phyloP scores from a whole-genome alignment of 2,113 vertebrate species.

The Leptobrachium ailaonicum region DNA sequence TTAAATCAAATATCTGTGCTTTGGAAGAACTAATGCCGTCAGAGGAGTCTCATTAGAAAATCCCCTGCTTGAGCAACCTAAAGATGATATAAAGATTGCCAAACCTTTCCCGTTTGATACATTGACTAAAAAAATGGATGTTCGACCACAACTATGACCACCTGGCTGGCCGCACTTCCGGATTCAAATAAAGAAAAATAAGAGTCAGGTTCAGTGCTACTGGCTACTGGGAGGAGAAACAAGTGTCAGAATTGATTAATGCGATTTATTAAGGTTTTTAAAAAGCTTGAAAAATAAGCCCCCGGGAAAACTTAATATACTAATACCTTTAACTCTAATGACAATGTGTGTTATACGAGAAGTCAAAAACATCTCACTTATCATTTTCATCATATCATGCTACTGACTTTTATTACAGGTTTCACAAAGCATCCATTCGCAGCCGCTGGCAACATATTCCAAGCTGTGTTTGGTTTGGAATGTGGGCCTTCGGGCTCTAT shows the following conservation, averaged over 20 bases:
- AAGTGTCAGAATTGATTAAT: slow-evolving; percentile 7
- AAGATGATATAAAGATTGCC: too few species aligned
- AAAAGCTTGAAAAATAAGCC: slow-evolving; percentile 9
- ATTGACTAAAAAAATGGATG: too few species aligned
- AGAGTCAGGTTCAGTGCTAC: not conserved
- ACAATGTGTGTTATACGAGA: slow-evolving; percentile 8
- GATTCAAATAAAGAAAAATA: not conserved
- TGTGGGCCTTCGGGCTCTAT: slow-evolving; percentile 25
- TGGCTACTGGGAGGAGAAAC: not conserved
- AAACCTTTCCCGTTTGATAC: too few species aligned
- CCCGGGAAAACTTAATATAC: not conserved
- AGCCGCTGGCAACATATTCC: slow-evolving; percentile 14
- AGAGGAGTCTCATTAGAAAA: too few species aligned
- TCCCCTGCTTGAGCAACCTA: too few species aligned
- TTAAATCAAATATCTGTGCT: too few species aligned
- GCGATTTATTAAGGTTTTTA: not conserved
- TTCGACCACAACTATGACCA: not conserved
- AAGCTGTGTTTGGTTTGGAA: slow-evolving; percentile 30
- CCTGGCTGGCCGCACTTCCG: not conserved
- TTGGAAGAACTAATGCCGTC: too few species aligned
- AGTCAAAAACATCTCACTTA: slow-evolving; percentile 24
- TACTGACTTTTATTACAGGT: slow-evolving; percentile 5
- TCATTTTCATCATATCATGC: slow-evolving; percentile 24
- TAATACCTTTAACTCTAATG: not conserved
- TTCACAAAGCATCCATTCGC: slow-evolving; percentile 17